phyloP scores from a whole-genome alignment of 2,888 invertebrate species.

The Drosophila greeni region DNA sequence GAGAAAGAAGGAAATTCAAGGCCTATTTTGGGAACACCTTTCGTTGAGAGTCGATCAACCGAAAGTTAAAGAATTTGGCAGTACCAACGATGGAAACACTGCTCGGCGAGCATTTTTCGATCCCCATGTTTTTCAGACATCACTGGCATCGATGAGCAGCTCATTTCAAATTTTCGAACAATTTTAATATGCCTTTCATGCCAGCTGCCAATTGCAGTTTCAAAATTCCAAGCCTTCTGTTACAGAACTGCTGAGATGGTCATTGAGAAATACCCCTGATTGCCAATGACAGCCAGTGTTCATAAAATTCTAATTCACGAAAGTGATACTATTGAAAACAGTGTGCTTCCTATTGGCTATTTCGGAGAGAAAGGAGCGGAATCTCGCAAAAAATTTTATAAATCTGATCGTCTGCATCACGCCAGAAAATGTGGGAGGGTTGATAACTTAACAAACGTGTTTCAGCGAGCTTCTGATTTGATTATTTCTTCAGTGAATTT shows the following conservation, averaged over 20 bases:
- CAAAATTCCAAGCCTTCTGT: slow-evolving; percentile 1
- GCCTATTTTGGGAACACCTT: neutral
- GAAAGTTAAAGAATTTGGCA: neutral
- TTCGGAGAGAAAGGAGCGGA: neutral
- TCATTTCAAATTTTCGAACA: neutral
- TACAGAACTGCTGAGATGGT: neutral
- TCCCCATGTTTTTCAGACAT: neutral
- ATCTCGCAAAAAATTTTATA: neutral
- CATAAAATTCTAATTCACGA: neutral
- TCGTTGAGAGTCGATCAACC: neutral
- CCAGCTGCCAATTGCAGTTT: neutral
- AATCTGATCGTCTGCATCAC: neutral
- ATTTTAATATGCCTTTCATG: slow-evolving; percentile 1
- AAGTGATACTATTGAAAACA: neutral
- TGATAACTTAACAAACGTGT: no score
- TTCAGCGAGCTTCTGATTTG: no score
- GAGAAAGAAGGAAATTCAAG: neutral
- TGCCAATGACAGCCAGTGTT: slow-evolving; percentile 6
- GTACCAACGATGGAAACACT: neutral
- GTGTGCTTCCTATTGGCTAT: neutral
- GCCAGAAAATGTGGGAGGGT: no score
- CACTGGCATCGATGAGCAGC: neutral
- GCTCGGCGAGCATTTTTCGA: slow-evolving; percentile 2
- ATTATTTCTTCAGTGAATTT: no score
- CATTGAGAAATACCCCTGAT: slow-evolving; percentile 2